Evolutionary conservation across 2,797 vertebrate species (phyloP), one percentile per base, ranked within the genome.

Genomic region (Serranus cabrilla): DNA sequence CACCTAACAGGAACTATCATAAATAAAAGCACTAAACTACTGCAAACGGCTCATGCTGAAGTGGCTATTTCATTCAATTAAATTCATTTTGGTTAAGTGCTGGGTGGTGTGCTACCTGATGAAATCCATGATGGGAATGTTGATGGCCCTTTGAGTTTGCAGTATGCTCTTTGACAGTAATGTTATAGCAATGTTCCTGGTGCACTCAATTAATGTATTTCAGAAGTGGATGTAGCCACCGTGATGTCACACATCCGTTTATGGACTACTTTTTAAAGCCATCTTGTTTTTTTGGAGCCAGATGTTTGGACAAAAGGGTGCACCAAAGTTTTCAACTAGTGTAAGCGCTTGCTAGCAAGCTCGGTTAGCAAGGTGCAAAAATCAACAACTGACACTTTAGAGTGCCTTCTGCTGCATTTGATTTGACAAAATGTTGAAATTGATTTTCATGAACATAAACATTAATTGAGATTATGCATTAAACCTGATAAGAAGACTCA

Each of bases 61-160:
- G 82, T 80, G 67, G 43, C 21, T 25, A 2, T 69, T 23, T 47
- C 27, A 56, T 74, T 70, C 56, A 67, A 70, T 85, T 49, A 45
- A 70, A 70, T 13, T 23, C 37, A 46, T 69, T 40, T 67, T 78
- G 45, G 45, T 74, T 55, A 68, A 75, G 66, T 57, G 20, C 16
- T 43, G 10, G n/a, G 21, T 54, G 21, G 20, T 59, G 40, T 64
- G 57, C 12, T 60, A 39, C 16, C 25, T 63, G 61, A 71, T n/a
- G 25, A 76, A 5, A 63, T 66, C 39, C 72, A 69, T 67, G 37
- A 80, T 54, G 16, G 7, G 40, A 14, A 23, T 57, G 23, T 25
- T 40, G 54, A 31, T 74, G 62, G 40, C 56, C 62, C 9, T 12
- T 9, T 54, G 61, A 31, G 37, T 52, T 61, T 63, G 13, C 4